Evolutionary conservation across 2,888 invertebrate genomes (phyloP), one percentile per base, ranked within the genome.

Genomic region (Drosophila affinis): DNA sequence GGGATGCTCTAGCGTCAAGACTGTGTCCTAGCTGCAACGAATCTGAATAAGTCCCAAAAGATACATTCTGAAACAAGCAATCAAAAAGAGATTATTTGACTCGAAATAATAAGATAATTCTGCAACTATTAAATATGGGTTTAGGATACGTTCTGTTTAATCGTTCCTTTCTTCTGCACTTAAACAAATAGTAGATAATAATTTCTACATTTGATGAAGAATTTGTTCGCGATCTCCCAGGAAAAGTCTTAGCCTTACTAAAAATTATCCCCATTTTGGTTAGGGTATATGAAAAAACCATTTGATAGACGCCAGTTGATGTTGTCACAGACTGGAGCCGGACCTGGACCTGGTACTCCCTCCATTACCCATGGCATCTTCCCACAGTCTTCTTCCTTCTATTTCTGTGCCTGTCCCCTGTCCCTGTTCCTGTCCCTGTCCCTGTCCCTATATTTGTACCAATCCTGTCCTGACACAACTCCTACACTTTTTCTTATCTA

Each of bases 241-340:
- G 14, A 39, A 39, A 14, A 2, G 14, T 39, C 6, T 34, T 12
- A 0, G 14, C 12, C 12, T 12, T 14, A 2, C 7, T 14, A 14
- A 7, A 39, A 39, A 3, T 12, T 5, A 5, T 14, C 14, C 39
- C 39, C n/a, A 39, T 14, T 6, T n/a, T 6, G 39, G n/a, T n/a
- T n/a, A 14, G 39, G n/a, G 39, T n/a, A 39, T 14, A 14, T 2
- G 21, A 34, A 63, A 71, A 65, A 29, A 29, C 9, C 29, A 5
- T 76, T 72, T 76, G 74, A 80, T 86, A 83, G 87, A 86, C 78
- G 81, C 80, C 83, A 85, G 75, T 71, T 68, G 75, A 61, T 47
- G 62, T 52, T 68, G 74, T 68, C 77, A 47, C 60, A 63, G 77
- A 78, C 56, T 67, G 58, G 61, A 39, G 6, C 57, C 27, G 59